Evolutionary conservation across 2,797 vertebrate species (phyloP).

Genomic region (Platyrinchus mystaceus): DNA sequence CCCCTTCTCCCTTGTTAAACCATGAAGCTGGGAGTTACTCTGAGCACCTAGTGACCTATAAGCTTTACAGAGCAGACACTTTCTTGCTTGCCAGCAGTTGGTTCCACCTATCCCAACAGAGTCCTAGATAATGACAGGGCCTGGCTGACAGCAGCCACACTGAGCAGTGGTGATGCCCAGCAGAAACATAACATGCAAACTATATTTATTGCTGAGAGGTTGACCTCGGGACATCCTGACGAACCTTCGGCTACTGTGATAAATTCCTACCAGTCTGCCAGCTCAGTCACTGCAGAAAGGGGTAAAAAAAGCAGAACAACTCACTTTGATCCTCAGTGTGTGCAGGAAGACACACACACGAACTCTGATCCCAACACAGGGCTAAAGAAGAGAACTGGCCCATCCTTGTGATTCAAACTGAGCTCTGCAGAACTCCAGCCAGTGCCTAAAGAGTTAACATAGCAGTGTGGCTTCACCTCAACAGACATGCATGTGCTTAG

Average conservation of each 20-base stretch:
- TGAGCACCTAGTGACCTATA: not conserved
- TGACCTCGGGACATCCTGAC: not conserved
- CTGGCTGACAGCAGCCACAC: not conserved
- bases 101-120: not conserved
- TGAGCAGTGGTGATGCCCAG: not conserved
- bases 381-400: not conserved
- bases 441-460: not conserved
- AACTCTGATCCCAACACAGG: fast-evolving
- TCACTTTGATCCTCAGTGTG: not conserved
- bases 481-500: not conserved
- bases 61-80: not conserved
- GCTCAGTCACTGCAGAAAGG: not conserved
- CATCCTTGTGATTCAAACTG: fast-evolving
- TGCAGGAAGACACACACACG: not conserved
- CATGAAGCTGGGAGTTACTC: not conserved
- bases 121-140: not conserved
- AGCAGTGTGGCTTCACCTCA: not conserved
- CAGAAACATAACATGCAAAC: not conserved
- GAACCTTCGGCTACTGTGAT: not conserved
- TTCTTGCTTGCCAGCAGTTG: not conserved
- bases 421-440: not conserved
- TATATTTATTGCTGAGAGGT: fast-evolving
- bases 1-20: not conserved
- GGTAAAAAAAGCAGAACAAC: not conserved
- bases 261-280: not conserved